Percentiles rank a stretch among this genome's conserved stretches.
phyloP scores from a whole-genome alignment of 2,797 vertebrate genomes.

The Eupleurogrammus muticus region DNA sequence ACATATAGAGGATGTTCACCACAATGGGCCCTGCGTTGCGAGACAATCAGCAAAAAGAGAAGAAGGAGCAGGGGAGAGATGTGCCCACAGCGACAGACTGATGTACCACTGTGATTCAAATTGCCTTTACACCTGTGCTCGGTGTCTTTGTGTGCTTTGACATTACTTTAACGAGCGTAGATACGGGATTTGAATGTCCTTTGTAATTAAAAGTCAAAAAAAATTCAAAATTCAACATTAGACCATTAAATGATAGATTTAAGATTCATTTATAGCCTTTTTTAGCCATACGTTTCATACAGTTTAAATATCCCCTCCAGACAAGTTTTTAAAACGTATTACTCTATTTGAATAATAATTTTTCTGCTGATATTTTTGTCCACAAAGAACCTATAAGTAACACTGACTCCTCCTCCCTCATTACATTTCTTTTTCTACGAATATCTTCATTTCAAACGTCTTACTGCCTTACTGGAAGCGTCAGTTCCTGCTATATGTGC shows the following conservation, averaged over 20 bases:
- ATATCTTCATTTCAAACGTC: too few relatives aligned
- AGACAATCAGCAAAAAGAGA: conserved; percentile 77
- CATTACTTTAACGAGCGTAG: conserved; percentile 24
- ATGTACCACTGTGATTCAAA: conserved; percentile 79
- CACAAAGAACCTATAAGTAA: too few relatives aligned
- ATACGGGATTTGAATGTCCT: conserved; percentile 21
- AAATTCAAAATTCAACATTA: neutral
- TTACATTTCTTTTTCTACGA: too few relatives aligned
- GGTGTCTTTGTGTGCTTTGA: conserved; percentile 6
- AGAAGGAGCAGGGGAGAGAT: conserved; percentile 63
- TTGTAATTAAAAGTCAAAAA: conserved; percentile 17
- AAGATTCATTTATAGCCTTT: neutral
- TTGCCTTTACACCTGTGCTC: conserved; percentile 74
- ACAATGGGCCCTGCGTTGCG: conserved; percentile 78
- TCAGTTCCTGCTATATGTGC: too few relatives aligned
- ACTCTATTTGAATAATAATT: too few relatives aligned
- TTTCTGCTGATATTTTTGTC: too few relatives aligned
- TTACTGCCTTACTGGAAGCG: too few relatives aligned
- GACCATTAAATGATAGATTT: neutral
- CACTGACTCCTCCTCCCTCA: too few relatives aligned
- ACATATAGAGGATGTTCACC: conserved; percentile 81
- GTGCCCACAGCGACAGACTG: conserved; percentile 65
- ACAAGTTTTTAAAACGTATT: too few relatives aligned
- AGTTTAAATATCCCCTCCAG: neutral
- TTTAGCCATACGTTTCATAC: neutral